Base-by-base conservation (phyloP, 92 coral and sea anemone species). In the Parazoanthus swiftii region DNA sequence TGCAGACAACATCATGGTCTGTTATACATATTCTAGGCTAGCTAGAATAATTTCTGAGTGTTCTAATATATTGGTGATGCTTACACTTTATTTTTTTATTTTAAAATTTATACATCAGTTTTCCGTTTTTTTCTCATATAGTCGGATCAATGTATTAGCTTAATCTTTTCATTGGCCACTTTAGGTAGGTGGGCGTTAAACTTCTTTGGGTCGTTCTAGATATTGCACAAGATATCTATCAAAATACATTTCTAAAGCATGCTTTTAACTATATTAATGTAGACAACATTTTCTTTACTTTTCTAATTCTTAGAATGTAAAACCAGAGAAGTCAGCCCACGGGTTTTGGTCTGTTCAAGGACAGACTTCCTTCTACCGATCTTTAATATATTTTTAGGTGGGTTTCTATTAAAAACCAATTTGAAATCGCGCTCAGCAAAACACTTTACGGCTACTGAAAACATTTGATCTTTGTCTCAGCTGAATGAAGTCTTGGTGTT, bases 221-320 rank as follows among this genome's bases (percentile, higher is more conserved):
- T 84, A 13, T 25, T 48, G n/a, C 35, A 10, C 74, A 83, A 72
- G 77, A 38, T 67, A 70, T 72, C 36, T 56, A 67, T 2, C 58
- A 25, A 83, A 82, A 67, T 39, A 66, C 13, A 66, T 83, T 43
- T 70, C 39, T 82, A 25, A 65, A 13, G 73, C 39, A 51, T 36
- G 54, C 46, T 71, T 71, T 71, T 83, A 83, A 46, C 86, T 46
- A 43, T 71, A 44, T 72, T 43, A 38, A 67, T 7, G 21, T 2
- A 18, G 78, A 20, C 65, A 72, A 77, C 77, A 18, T 72, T 43
- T 70, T 82, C 77, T 84, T 84, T 84, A 74, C 25, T 84, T 84
- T 43, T 4, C 59, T 44, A 84, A 84, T 46, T 10, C 46, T 38
- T 18, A 48, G 26, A 51, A 29, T 43, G 33, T 59, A 35, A 25